Conservation (phyloP, 2,888 invertebrate species). For the Koerneria pararmatus region DNA sequence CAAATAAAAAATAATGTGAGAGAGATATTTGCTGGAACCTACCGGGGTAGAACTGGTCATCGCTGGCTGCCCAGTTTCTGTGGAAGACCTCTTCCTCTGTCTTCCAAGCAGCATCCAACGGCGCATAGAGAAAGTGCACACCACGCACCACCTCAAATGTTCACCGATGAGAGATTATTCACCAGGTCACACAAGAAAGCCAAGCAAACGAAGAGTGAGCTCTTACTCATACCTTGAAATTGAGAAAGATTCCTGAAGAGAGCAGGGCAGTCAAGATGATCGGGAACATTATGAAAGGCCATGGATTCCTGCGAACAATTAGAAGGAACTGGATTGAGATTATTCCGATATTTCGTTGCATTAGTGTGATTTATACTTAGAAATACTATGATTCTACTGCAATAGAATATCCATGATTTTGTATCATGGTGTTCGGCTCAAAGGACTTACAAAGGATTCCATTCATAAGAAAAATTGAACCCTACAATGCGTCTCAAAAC, state of each 20-base stretch:
- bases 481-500: no score
- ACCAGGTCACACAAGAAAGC: neutral
- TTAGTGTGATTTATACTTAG: no score
- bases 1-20: neutral
- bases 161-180: neutral
- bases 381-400: no score
- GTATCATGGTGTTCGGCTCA: no score
- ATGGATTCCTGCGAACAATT: slow-evolving; percentile 35
- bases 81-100: slow-evolving; percentile 45
- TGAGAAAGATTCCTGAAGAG: slow-evolving; percentile 39
- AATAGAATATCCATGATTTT: no score
- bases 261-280: slow-evolving; percentile 36
- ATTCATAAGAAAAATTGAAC: no score
- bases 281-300: slow-evolving; percentile 48
- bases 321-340: neutral
- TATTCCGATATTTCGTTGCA: no score
- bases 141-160: slow-evolving; percentile 32
- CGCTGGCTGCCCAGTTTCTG: slow-evolving; percentile 41
- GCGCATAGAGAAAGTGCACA: slow-evolving; percentile 47
- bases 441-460: no score
- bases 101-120: slow-evolving; percentile 49
- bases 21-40: neutral
- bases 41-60: slow-evolving; percentile 36
- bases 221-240: slow-evolving; percentile 30
- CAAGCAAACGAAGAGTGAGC: neutral